These are phyloP conservation scores for Falco naumanni DNA, from an alignment of 2,797 vertebrate genomes.

Conservation along the genomic window DNA sequence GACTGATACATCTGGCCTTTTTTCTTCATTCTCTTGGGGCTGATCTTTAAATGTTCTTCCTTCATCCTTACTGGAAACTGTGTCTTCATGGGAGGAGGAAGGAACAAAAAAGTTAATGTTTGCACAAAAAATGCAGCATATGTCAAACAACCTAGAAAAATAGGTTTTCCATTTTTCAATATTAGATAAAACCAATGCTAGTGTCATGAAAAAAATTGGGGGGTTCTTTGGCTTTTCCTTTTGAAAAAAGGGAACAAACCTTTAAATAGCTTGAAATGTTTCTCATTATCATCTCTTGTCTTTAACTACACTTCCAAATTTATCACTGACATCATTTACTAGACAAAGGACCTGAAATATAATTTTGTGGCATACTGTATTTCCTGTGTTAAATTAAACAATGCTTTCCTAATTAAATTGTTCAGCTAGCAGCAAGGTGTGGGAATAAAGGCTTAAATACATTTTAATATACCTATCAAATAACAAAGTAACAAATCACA, in stretches of 20 bases:
- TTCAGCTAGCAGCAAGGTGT: neutral
- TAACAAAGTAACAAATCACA: neutral
- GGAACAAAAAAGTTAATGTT: neutral
- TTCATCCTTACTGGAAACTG: neutral
- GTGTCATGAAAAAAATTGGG: neutral
- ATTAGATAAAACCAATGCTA: neutral
- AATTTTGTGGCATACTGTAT: neutral
- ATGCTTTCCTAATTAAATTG: neutral
- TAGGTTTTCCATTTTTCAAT: neutral
- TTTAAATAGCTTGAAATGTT: neutral
- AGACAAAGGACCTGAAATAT: neutral
- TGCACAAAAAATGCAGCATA: neutral
- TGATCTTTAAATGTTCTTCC: conserved; percentile 59
- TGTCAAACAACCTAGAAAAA: neutral
- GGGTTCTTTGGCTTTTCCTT: neutral
- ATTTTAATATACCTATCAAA: neutral
- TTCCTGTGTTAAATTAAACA: neutral
- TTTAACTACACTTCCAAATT: neutral
- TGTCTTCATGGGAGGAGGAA: neutral
- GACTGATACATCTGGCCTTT: conserved; percentile 70
- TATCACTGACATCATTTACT: neutral
- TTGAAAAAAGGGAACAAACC: neutral
- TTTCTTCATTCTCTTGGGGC: conserved; percentile 37
- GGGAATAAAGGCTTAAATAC: neutral
- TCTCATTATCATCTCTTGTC: neutral